Base-by-base conservation (phyloP, 2,888 invertebrate genomes). In the Agriopis marginaria region DNA sequence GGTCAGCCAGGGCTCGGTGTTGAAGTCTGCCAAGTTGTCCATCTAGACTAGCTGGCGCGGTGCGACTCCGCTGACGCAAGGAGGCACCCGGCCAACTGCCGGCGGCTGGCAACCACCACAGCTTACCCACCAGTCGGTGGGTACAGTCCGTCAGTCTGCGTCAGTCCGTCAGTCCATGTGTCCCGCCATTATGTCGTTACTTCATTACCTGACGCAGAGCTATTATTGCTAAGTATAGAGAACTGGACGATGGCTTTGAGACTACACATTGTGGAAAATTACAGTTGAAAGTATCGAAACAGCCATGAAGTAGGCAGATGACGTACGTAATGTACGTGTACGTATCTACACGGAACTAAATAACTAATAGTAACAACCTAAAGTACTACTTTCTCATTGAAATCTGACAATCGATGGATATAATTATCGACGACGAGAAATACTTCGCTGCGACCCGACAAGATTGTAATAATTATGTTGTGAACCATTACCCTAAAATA, bases 31-130 rank as follows among this genome's bases (percentile, higher is more conserved):
- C 70, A 58, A 61, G 58, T 58, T 47, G 67, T 62, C 67, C 55
- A 70, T 61, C 45, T 40, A 66, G 70, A 66, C 70, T 47, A 32
- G 44, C 45, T 63, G 66, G 70, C 70, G 70, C 70, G 64, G 23
- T 40, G 53, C 39, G 11, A 12, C 53, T 10, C 17, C 17, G 47
- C n/a, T n/a, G 47, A 47, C 47, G 47, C 47, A 47, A 42, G 47
- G n/a, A 47, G 47, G n/a, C 47, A 6, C 47, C 6, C n/a, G 3
- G 12, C n/a, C 47, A n/a, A 47, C n/a, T 42, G 6, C 11, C 7
- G 12, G 12, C 12, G 14, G 32, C 60, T n/a, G 50, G 49, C 45
- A 14, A 47, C 63, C 17, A 47, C n/a, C 44, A 54, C 53, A 63
- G 62, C 23, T 32, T 44, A 53, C 10, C 11, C 50, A 12, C 9